phyloP scores from a whole-genome alignment of 2,113 vertebrate species.

The Spilogale gracilis region DNA sequence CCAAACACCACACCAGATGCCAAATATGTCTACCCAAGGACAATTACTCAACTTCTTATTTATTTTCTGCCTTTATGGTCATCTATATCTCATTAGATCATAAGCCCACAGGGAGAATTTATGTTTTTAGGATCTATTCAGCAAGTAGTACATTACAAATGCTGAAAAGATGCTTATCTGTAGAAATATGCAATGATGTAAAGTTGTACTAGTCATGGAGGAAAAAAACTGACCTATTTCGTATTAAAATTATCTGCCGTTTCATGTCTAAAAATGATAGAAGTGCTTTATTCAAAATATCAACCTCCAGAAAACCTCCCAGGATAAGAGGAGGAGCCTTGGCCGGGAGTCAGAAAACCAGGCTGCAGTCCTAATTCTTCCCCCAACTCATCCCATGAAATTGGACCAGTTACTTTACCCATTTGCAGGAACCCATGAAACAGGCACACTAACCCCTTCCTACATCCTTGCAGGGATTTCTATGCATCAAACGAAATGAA shows the following conservation, averaged over 20 bases:
- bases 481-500: not conserved
- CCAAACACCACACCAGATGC: constrained; percentile 4
- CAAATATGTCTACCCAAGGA: not conserved
- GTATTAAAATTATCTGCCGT: constrained; percentile 60
- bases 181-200: constrained; percentile 71
- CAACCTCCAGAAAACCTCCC: constrained; percentile 63
- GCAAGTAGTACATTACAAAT: constrained; percentile 35
- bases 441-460: not conserved
- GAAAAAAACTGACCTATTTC: constrained; percentile 70
- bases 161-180: constrained; percentile 75
- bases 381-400: not conserved
- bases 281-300: constrained; percentile 65
- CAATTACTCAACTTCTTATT: constrained; percentile 53
- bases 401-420: not conserved
- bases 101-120: constrained; percentile 64
- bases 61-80: constrained; percentile 61
- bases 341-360: constrained; percentile 17
- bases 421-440: not conserved
- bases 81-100: constrained; percentile 63
- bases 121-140: constrained; percentile 67
- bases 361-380: not conserved
- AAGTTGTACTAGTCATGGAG: constrained; percentile 59
- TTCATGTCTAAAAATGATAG: constrained; percentile 63
- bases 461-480: not conserved
- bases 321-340: not conserved